Percentiles rank a stretch among this genome's conserved stretches.
phyloP scores from a whole-genome alignment of 2,888 invertebrate species.

The Phortica magna region DNA sequence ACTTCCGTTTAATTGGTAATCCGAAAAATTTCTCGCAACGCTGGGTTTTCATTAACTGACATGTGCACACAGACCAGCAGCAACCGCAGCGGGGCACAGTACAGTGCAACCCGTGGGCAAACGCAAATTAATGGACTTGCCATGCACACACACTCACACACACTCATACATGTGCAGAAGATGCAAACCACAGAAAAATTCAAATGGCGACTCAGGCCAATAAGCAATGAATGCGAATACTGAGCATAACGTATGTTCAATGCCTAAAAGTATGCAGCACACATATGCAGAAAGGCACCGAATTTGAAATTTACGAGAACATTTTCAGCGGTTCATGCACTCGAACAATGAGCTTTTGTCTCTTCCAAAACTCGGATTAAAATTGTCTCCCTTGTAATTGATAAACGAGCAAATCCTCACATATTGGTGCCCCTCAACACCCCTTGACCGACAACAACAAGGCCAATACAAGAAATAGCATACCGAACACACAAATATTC shows the following conservation, averaged over 20 bases:
- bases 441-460: not conserved
- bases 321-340: constrained; percentile 2
- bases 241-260: not conserved
- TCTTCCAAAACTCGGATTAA: not conserved
- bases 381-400: constrained; percentile 30
- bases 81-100: not conserved
- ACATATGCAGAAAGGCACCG: not conserved
- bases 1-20: constrained; percentile 35
- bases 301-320: constrained; percentile 26
- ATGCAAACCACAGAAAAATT: not conserved
- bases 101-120: not conserved
- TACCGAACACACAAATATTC: not conserved
- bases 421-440: not conserved
- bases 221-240: constrained; percentile 18
- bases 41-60: constrained; percentile 31
- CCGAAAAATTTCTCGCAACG: constrained; percentile 28
- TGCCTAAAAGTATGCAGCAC: constrained; percentile 31
- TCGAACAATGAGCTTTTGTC: constrained; percentile 14
- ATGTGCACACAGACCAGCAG: not conserved
- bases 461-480: not conserved
- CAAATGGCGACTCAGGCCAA: constrained; percentile 6
- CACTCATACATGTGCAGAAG: not conserved
- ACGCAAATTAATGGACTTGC: constrained; percentile 25
- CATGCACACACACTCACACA: not conserved
- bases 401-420: constrained; percentile 22